Percentiles rank a stretch among this genome's conserved stretches.
These are phyloP conservation scores for Lasiurus borealis DNA, from an alignment of 2,113 vertebrate species.

Conservation along the genomic window DNA sequence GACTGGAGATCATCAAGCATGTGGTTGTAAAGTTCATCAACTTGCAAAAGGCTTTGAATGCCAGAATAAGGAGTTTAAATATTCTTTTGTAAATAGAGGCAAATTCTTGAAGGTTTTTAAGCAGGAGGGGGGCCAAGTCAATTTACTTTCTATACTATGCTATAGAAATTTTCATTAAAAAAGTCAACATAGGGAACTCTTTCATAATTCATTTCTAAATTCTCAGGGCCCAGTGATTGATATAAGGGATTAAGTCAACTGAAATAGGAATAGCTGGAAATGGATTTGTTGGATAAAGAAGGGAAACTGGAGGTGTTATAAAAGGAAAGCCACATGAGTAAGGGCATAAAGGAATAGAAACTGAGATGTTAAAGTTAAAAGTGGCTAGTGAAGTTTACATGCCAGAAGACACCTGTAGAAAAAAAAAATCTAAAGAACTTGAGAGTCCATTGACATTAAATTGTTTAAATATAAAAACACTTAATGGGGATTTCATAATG, in stretches of 20 bases:
- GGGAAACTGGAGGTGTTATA: not conserved
- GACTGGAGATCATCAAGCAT: not conserved
- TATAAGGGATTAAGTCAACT: not conserved
- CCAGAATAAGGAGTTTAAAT: not conserved
- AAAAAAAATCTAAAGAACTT: constrained; percentile 60
- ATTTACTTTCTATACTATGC: not conserved
- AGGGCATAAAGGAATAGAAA: not conserved
- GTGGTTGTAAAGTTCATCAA: constrained; percentile 5
- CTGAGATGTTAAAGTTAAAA: constrained; percentile 15
- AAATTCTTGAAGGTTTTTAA: constrained; percentile 37
- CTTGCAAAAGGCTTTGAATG: constrained; percentile 2
- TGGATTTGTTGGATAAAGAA: constrained; percentile 32
- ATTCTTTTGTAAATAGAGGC: constrained; percentile 54
- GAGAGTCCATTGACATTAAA: constrained; percentile 66
- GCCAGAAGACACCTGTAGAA: constrained; percentile 52
- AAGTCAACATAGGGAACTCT: not conserved
- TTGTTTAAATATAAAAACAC: constrained; percentile 71
- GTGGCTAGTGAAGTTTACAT: constrained; percentile 24
- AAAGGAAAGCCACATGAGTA: not conserved
- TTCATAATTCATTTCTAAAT: constrained; percentile 12
- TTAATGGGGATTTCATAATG: constrained; percentile 70
- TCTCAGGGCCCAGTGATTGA: not conserved
- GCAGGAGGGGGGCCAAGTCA: not conserved
- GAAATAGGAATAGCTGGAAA: not conserved
- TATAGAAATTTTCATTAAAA: not conserved